Evolutionary conservation across 2,113 vertebrate genomes (phyloP), one percentile per base, ranked within the genome.

Genomic region (Forbesichthys papilliferus): DNA sequence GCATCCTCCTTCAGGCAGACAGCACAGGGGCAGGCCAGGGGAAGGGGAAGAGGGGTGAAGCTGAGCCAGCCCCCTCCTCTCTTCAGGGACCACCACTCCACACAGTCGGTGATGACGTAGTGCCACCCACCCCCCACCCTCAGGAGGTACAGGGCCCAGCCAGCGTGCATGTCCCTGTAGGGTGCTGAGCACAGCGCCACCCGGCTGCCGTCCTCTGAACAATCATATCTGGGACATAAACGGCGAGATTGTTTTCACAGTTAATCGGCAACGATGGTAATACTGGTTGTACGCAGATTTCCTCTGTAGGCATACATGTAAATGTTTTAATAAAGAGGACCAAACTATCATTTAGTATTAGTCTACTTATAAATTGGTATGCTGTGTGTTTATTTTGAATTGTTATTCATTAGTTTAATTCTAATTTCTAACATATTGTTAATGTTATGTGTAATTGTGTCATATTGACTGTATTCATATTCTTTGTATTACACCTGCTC

Each of bases 121-220:
- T 93, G 94, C 66, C 20, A 20, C 20, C 20, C 27, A 27, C 27
- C 27, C 20, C n/a, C 96, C 95, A 61, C 96, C 96, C 3, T 5
- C 36, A 95, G 89, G 7, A 98, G 60, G 12, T 94, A 97, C 42
- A 97, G 83, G 49, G 91, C 85, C 89, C 34, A 91, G 5, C 8
- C 88, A 85, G 94, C 94, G 0, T 94, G 96, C 73, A 96, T 94
- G 74, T 96, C 96, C 68, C 95, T 93, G 80, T 94, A 91, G 49
- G 93, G 69, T 4, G 94, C 70, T 11, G 83, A 90, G 82, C 95
- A 95, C 52, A 96, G 49, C 64, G 87, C 90, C 74, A 93, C 90
- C 96, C 96, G 96, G 75, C 90, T 93, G 74, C 84, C 92, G 63
- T 91, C 93, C 72, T 93, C 93, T 66, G 79, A 86, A 47, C 85